Base-by-base conservation (phyloP, 2,797 vertebrate species). In the Smutsia temminckii region DNA sequence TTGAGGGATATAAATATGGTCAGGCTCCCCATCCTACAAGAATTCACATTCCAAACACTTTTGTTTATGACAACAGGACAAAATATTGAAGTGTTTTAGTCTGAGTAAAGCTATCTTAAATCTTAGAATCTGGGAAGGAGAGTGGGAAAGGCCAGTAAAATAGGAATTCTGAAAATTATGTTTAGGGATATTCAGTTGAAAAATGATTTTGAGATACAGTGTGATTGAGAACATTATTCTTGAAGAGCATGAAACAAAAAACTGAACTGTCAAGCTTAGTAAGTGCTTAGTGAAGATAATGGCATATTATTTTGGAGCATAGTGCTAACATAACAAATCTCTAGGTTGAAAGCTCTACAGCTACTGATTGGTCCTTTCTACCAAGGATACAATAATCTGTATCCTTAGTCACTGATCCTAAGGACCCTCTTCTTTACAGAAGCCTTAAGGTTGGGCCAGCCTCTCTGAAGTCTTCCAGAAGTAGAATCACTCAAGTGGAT, bases 151-250 rank as follows among this genome's bases (percentile, higher is more conserved):
- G 49, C 2, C 29, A 85, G 68, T 89, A n/a, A 95, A 96, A 92
- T 96, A 72, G 74, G 42, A 84, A 92, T 95, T 84, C 61, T 86
- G 34, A 81, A 84, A 85, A 63, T n/a, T 94, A 13, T 59, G 10
- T 59, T 68, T 71, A 51, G 32, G 21, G 34, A 64, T 81, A 59
- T 55, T 91, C 27, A 86, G 5, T 37, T 85, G 77, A 91, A 94
- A 96, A 95, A 29, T 89, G 13, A 66, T 74, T 61, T 72, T 87
- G 71, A 90, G 27, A 29, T 87, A 75, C 1, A 2, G 6, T 85
- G 23, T 81, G 59, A 85, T 66, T 84, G 55, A 94, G 63, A 90
- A 55, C 23, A 85, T 86, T 46, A 64, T 91, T 95, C 32, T 79
- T 75, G n/a, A 40, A 95, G 42, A 89, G 20, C 80, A 59, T 57